Percentiles rank a stretch among this genome's conserved stretches.
Conservation (phyloP, 1,140 invertebrate genomes). For the Polypedilum vanderplanki region DNA sequence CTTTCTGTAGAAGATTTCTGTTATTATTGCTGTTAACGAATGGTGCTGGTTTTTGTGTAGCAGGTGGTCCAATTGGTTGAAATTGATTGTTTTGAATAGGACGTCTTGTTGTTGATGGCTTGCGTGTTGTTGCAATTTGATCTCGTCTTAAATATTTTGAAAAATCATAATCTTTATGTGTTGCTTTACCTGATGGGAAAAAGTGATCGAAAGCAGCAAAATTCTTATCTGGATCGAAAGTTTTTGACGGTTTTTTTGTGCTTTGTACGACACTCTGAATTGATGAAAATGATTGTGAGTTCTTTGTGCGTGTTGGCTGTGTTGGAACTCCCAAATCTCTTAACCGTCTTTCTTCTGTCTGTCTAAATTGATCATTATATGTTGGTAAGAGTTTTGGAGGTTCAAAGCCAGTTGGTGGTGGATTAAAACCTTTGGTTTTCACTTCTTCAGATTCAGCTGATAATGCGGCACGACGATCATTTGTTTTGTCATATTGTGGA, state of each 20-base stretch:
- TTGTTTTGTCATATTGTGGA: neutral
- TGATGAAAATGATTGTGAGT: neutral
- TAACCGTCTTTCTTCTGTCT: neutral
- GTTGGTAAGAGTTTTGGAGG: neutral
- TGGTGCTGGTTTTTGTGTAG: neutral
- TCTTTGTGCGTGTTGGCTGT: neutral
- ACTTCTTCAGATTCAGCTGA: neutral
- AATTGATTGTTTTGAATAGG: neutral
- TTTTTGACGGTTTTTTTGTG: neutral
- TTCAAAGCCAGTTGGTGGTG: constrained; percentile 16
- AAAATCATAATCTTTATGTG: constrained; percentile 23
- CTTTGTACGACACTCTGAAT: constrained; percentile 29
- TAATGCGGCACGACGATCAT: neutral
- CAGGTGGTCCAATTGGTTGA: neutral
- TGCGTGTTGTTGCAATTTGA: neutral
- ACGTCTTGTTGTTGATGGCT: neutral
- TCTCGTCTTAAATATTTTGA: constrained; percentile 6
- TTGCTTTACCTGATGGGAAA: neutral
- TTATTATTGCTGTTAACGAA: neutral
- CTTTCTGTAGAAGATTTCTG: neutral
- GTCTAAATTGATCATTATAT: neutral
- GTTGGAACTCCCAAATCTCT: neutral
- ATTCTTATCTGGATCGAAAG: constrained; percentile 1
- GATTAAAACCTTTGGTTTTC: neutral
- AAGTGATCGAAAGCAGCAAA: neutral